These are phyloP conservation scores for Osmoderma eremita DNA, from an alignment of 2,888 invertebrate species.

Conservation along the genomic window DNA sequence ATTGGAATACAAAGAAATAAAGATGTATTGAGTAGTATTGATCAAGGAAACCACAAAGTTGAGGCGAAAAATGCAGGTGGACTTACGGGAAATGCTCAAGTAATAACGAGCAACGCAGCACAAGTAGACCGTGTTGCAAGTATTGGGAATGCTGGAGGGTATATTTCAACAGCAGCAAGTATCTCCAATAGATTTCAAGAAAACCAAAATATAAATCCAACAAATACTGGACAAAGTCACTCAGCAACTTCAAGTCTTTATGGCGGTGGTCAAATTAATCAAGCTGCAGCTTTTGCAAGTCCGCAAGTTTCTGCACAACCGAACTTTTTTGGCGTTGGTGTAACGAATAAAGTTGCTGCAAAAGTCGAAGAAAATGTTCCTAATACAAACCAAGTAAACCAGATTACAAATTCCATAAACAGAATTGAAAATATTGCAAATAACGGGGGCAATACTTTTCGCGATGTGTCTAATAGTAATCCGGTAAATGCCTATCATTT, in stretches of 20 bases:
- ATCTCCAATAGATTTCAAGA: background rate
- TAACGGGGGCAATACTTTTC: no score
- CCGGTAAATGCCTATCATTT: no score
- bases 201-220: background rate
- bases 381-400: no score
- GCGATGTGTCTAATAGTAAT: no score
- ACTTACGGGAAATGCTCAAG: background rate
- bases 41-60: background rate
- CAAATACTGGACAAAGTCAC: background rate
- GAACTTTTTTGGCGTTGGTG: no score
- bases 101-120: background rate
- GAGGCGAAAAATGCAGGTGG: background rate
- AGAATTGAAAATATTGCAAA: no score
- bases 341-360: no score
- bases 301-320: no score
- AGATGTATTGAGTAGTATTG: background rate
- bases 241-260: background rate
- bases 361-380: no score
- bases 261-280: no score
- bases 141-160: background rate
- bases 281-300: no score
- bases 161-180: background rate
- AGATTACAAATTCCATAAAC: no score
- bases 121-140: background rate
- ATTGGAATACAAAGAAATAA: background rate